These are phyloP conservation scores for Setophaga kirtlandii DNA, from an alignment of 2,113 vertebrate species.

Conservation along the genomic window DNA sequence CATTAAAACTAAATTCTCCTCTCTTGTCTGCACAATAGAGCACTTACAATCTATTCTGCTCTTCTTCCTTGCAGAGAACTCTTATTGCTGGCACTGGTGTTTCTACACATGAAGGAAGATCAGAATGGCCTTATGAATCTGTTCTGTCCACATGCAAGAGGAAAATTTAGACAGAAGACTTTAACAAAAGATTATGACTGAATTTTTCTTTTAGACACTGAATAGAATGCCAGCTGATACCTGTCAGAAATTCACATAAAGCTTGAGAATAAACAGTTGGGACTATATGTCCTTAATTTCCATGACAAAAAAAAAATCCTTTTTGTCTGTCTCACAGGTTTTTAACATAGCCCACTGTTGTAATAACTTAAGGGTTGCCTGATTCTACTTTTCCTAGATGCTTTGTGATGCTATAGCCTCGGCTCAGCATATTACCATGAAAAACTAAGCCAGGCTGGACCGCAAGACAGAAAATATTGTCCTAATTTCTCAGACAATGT, in stretches of 20 bases:
- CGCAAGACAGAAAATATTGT: background rate
- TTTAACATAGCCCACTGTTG: background rate
- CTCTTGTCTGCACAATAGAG: background rate
- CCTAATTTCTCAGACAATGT: background rate
- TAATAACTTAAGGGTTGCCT: background rate
- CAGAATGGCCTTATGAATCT: background rate
- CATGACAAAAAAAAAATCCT: background rate
- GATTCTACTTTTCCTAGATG: background rate
- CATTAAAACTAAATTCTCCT: conserved; percentile 45
- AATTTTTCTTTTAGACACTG: background rate
- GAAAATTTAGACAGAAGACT: background rate
- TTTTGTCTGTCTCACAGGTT: background rate
- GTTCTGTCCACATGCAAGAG: background rate
- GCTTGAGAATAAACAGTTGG: background rate
- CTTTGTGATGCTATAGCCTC: background rate
- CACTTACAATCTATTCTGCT: background rate
- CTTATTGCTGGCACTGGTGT: background rate
- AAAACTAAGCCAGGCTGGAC: background rate
- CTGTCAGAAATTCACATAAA: background rate
- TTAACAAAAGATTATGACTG: background rate
- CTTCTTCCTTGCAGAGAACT: background rate
- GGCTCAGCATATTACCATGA: background rate
- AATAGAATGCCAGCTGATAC: background rate
- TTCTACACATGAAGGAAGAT: background rate
- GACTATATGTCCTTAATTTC: background rate